Percentiles rank a stretch among this genome's conserved stretches.
phyloP scores from a whole-genome alignment of 2,113 vertebrate genomes.

The Andinoacara biseriatus region DNA sequence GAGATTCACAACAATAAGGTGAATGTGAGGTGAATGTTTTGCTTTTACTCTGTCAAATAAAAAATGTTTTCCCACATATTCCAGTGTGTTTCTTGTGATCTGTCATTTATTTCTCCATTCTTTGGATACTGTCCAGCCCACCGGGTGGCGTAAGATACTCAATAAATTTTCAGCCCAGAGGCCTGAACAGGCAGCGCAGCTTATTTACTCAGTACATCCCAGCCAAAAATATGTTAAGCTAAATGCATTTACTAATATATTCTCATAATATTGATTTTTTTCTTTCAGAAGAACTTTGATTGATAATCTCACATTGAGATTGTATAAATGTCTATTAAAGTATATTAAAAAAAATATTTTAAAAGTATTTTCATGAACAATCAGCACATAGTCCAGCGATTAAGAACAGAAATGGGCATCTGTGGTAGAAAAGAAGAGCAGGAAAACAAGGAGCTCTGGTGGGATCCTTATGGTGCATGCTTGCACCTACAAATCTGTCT shows the following conservation, averaged over 20 bases:
- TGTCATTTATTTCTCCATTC: background rate
- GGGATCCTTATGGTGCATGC: background rate
- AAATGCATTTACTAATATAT: background rate
- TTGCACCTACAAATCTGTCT: conserved; percentile 8
- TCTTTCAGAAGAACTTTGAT: background rate
- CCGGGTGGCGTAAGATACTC: conserved; percentile 31
- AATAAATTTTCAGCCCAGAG: background rate
- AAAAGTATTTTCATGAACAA: background rate
- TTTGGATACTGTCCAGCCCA: conserved; percentile 43
- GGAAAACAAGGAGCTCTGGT: background rate
- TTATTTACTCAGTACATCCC: background rate
- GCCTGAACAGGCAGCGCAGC: background rate
- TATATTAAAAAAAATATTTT: background rate
- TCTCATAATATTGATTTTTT: background rate
- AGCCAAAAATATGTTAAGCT: background rate
- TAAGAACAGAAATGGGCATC: background rate
- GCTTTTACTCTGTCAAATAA: background rate
- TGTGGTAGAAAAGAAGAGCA: background rate
- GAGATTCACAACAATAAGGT: background rate
- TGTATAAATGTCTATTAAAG: background rate
- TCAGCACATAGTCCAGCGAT: background rate
- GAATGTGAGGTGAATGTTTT: background rate
- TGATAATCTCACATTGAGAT: background rate
- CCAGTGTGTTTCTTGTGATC: background rate
- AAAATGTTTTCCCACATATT: background rate